Base-by-base conservation (phyloP, 2,888 invertebrate genomes). In the Sarcophaga caerulescens region DNA sequence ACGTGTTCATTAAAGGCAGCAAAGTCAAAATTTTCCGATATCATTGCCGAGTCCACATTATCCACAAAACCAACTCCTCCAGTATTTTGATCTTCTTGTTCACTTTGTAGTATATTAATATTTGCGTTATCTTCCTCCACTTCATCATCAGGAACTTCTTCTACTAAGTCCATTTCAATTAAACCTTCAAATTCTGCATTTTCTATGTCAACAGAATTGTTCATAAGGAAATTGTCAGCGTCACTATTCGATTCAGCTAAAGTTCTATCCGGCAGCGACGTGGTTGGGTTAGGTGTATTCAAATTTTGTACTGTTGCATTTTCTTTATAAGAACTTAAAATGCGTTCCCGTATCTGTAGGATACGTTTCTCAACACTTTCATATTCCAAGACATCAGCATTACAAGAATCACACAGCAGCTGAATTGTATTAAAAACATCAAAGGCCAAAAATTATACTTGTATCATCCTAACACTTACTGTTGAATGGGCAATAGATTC, bases 381-480 rank as follows among this genome's bases (percentile, higher is more conserved):
- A 76, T 85, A 89, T 60, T 90, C 89, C 23, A 90, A 68, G 12
- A 90, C 76, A 25, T 76, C 87, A 3, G 82, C 87, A 73, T 90
- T 90, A 68, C 90, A 90, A 1, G 80, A 71, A 85, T 88, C 87
- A 70, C 90, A 90, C 44, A 90, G 70, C 8, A 89, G 81, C 90
- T 90, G 59, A 74, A 81, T 77, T 35, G 10, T 35, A 35, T 35
- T 8, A 52, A 14, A 52, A 12, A 52, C 17, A 52, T 25, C 14
- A 17, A 59, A n/a, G 10, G 23, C n/a, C 59, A 68, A 74, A 45
- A 21, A 44, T 12, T 12, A 76, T n/a, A 45, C 5, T 52, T 17
- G 12, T 5, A 52, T 4, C 17, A 3, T 0, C 4, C 17, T 14
- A 14, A 14, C 1, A 70, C 88, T 66, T 86, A 89, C 89, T 44